These are phyloP conservation scores for Prorops nasuta DNA, from an alignment of 1,140 invertebrate species.

Conservation along the genomic window DNA sequence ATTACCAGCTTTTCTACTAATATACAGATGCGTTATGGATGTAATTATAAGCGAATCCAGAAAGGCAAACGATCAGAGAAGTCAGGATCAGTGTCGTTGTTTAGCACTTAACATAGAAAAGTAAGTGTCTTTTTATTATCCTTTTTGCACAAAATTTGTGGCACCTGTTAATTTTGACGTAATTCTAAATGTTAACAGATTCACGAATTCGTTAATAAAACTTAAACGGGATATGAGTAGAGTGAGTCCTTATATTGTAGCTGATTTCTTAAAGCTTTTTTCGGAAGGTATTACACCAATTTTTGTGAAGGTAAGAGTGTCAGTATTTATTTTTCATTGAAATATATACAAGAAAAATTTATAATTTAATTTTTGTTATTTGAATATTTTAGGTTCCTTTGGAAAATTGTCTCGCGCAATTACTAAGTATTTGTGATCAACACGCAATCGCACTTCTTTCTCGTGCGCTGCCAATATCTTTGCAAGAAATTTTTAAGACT, in stretches of 20 bases:
- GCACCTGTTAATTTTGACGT: background rate
- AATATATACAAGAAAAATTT: constrained; percentile 5
- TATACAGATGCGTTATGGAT: constrained; percentile 27
- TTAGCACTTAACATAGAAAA: constrained; percentile 33
- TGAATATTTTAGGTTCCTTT: constrained; percentile 42
- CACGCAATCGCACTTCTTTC: constrained; percentile 49
- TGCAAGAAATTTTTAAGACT: constrained; percentile 50
- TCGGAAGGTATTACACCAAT: constrained; percentile 41
- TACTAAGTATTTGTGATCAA: constrained; percentile 51
- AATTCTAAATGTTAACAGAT: constrained; percentile 20
- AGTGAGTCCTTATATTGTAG: constrained; percentile 46
- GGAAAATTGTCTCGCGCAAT: constrained; percentile 40
- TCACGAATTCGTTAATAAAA: constrained; percentile 37
- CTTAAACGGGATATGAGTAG: constrained; percentile 46
- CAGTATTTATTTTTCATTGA: constrained; percentile 17
- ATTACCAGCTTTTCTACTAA: constrained; percentile 30
- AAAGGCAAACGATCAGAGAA: constrained; percentile 10
- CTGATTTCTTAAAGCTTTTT: constrained; percentile 50
- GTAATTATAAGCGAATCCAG: constrained; percentile 25
- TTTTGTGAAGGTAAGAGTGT: constrained; percentile 49
- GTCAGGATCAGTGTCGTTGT: constrained; percentile 17
- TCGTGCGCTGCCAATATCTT: constrained; percentile 40
- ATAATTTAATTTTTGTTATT: background rate
- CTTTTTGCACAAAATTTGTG: constrained; percentile 12
- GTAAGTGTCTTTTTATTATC: constrained; percentile 23